Base-by-base conservation (phyloP, 2,113 vertebrate genomes). In the Trachemys scripta region DNA sequence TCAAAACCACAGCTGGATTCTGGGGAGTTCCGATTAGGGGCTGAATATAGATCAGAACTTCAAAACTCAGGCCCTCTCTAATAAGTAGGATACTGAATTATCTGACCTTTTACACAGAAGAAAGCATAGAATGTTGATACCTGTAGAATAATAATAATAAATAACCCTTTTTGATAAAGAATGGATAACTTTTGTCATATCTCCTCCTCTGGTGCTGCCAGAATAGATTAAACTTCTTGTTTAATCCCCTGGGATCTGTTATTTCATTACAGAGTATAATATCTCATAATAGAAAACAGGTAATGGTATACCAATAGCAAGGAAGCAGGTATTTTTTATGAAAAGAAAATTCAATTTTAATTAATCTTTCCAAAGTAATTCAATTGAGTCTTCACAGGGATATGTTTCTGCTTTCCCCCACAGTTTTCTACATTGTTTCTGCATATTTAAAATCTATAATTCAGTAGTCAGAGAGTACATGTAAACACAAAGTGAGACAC, bases 321-420 rank as follows among this genome's bases (percentile, higher is more conserved):
- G 95, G 94, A 97, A 97, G 95, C 94, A 96, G 95, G 90, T n/a
- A 95, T 93, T 97, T 97, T 93, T 90, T 97, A 96, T 97, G 98
- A 96, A 97, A 98, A 97, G 97, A 96, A 95, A 97, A 97, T 96
- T 97, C 92, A 86, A 88, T 98, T 98, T 98, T 97, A 98, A 98
- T 98, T 98, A 98, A 97, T 98, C 97, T 98, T 96, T 96, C 96
- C 96, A 42, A 90, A 96, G 62, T 89, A 95, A 97, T 97, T 96
- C 97, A 97, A 96, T 82, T 96, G 97, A 97, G 95, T 96, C 91
- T 97, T 98, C 94, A 86, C 6, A 76, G 88, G 50, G 97, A 96
- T 92, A 89, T 79, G 7, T 83, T 96, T 50, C 22, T 96, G 75
- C 85, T 94, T 95, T 85, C 80, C 87, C 54, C 84, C 62, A 14